Evolutionary conservation across 2,797 vertebrate species (phyloP), one percentile per base, ranked within the genome.

Genomic region (Sorex maritimensis): DNA sequence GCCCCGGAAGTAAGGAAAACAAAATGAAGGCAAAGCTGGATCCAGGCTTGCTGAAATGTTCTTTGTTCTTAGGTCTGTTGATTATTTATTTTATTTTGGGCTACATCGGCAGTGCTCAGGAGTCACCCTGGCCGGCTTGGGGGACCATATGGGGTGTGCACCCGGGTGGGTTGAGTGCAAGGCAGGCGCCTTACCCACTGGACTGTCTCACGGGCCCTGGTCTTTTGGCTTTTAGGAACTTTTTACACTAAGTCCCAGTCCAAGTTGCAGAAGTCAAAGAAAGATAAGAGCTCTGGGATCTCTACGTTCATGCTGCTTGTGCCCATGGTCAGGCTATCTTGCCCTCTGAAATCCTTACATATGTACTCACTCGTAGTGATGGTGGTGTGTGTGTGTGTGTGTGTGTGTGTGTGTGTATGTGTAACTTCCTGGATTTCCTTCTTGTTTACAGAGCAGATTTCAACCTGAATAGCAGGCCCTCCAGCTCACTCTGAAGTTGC

Each of bases 241-340:
- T 61, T 80, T 81, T 34, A 78, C 1, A 68, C 11, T 17, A 24
- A 74, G 12, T 6, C 52, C 41, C 17, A 65, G 61, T 77, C 77
- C 44, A 86, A 14, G 23, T 13, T 89, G 41, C 46, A 88, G 73
- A 61, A 14, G 68, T 14, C 65, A 21, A 72, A 46, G 49, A 67
- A 90, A 90, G 85, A 38, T 38, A 67, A 71, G 24, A 74, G 61
- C n/a, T 82, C 79, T 86, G 77, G 19, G 65, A 67, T 68, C 67
- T 49, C 46, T 41, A 0, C 28, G 71, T 63, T 63, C 4, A 19
- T 4, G n/a, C 58, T 13, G 46, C 49, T 68, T 55, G 71, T 80
- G 61, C 0, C 34, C 55, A 69, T 49, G 23, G 13, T 88, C 58
- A 87, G 71, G 15, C 30, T n/a, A 3, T 15, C 38, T 26, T 92